Evolutionary conservation across 2,113 vertebrate genomes (phyloP), one percentile per base, ranked within the genome.

Genomic region (Bos javanicus): DNA sequence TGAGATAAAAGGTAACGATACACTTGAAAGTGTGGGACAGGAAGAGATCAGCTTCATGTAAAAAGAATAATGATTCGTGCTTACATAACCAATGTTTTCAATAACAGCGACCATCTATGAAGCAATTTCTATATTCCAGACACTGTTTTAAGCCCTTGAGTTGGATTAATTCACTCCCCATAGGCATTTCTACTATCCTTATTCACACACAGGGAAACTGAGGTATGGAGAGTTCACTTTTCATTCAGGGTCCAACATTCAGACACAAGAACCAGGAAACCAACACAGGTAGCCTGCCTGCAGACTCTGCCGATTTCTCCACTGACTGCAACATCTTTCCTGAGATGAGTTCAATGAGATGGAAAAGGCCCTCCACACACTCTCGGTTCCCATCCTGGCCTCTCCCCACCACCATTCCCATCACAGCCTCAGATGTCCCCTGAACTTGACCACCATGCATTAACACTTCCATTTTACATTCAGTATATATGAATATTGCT

Each of bases 301-400:
- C 50, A 6, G 25, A 30, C 23, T 13, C 81, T 78, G 30, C 4
- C 3, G 6, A 19, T 6, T n/a, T 17, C 5, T 50, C 28, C 1
- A 6, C 30, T 13, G 81, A 36, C 48, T 54, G 30, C 23, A 3
- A 1, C 0, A 2, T 50, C 43, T 30, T 30, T 92, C 12, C 25
- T 25, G 8, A 23, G 19, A 10, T 1, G 12, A 67, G 33, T 36
- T 11, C 36, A 2, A 12, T 3, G 5, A 16, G 48, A 48, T 0
- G 50, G 19, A 43, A 50, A 83, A 83, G 43, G 39, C 13, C 56
- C 52, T 7, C 30, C 43, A 64, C 17, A 48, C 4, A 4, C 43
- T 39, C 39, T 25, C 1, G 0, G 4, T 5, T 25, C n/a, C 26
- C n/a, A 3, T 26, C 13, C 52, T 3, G 10, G 11, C 6, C 0